A percentile compares a stretch with the other conserved stretches of the same genome.
Evolutionary conservation across 2,888 invertebrate species (phyloP).

Genomic region (Pandemis corylana): DNA sequence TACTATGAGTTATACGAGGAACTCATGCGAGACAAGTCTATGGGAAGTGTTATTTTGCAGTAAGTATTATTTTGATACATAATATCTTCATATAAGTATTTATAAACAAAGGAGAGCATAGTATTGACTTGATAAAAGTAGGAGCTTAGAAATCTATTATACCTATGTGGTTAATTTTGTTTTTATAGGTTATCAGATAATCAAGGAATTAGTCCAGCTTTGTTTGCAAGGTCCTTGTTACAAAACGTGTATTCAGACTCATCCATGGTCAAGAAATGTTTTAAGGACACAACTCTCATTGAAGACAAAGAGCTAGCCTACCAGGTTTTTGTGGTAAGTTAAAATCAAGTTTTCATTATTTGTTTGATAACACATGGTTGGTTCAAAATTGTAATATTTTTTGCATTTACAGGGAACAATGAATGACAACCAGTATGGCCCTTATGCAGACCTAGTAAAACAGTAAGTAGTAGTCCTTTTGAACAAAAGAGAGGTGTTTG

Average conservation of each 20-base stretch:
- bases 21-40: conserved; percentile 75
- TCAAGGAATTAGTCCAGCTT: conserved; percentile 75
- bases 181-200: conserved; percentile 68
- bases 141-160: no score
- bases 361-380: no score
- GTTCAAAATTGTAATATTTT: neutral
- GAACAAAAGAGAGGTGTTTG: neutral
- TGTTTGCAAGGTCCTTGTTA: conserved; percentile 77
- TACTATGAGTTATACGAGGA: conserved; percentile 84
- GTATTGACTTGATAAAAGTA: neutral
- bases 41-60: conserved; percentile 86
- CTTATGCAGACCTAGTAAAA: conserved; percentile 91
- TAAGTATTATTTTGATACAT: conserved; percentile 63
- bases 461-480: conserved; percentile 84
- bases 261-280: conserved; percentile 78
- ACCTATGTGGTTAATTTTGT: neutral
- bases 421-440: conserved; percentile 94
- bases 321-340: conserved; percentile 89
- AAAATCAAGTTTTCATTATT: no score
- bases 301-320: conserved; percentile 88
- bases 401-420: conserved; percentile 87
- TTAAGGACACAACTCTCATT: conserved; percentile 90
- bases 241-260: conserved; percentile 78
- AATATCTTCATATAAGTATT: no score
- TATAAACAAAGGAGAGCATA: neutral